Base-by-base conservation (phyloP, 2,113 vertebrate species). In the Anguilla japonica region DNA sequence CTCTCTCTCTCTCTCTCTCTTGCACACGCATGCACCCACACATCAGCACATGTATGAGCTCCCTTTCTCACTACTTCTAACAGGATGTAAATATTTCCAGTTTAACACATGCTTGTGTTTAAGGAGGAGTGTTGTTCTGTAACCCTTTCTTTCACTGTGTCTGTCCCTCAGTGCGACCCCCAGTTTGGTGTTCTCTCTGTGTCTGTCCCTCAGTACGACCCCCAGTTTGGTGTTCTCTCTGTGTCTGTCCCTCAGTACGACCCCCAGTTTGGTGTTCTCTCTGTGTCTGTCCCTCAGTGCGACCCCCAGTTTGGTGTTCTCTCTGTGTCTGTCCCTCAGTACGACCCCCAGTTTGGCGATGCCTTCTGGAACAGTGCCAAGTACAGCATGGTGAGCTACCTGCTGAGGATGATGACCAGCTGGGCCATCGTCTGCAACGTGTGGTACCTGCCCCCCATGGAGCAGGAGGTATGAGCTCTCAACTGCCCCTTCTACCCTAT, bases 301-400 rank as follows among this genome's bases (percentile, higher is more conserved):
- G 97, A 99, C 85, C 97, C 98, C 29, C 97, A 96, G 81, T 99
- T 99, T 88, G 98, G 98, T n/a, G n/a, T n/a, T n/a, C n/a, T n/a
- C n/a, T n/a, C 15, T 60, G 0, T 60, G 14, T 60, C 14, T 15
- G 15, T 20, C 56, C 56, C 56, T 20, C 88, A 99, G 98, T 99
- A 99, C 50, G 97, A 99, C 85, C 97, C 98, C 29, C 97, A 96
- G 81, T 99, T 99, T 88, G 98, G 98, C 2, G 98, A 99, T 2
- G 97, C 98, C 0, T 99, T 99, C 94, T 99, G 98, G 98, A 99
- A 99, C 93, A 99, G 98, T 91, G 95, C 96, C 83, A 99, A 99
- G 79, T 96, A 96, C 82, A 97, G 94, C 90, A 97, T 99, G 0
- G 97, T 99, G 87, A 98, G 96, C 93, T 99, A 99, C 88, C 93